phyloP scores from a whole-genome alignment of 2,797 vertebrate species.

The Erithacus rubecula region DNA sequence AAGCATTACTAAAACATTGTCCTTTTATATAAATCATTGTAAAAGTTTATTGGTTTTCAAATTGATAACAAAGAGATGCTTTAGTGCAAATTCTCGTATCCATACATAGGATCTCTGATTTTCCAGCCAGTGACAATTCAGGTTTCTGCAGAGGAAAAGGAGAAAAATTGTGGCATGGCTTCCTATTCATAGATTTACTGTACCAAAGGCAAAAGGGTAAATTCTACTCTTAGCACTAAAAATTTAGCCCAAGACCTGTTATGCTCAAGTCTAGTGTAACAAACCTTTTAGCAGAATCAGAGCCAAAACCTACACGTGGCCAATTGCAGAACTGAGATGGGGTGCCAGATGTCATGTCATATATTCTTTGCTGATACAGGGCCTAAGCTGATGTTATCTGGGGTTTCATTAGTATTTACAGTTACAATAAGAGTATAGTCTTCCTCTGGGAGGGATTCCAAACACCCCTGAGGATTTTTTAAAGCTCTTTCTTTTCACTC shows the following conservation, averaged over 20 bases:
- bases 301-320: background rate
- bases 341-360: background rate
- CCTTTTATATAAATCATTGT: background rate
- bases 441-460: background rate
- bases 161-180: background rate
- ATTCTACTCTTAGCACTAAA: background rate
- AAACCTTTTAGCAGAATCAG: background rate
- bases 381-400: background rate
- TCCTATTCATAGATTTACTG: background rate
- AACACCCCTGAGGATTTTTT: background rate
- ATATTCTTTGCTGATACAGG: background rate
- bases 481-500: background rate
- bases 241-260: background rate
- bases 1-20: background rate
- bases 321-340: background rate
- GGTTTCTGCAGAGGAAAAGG: background rate
- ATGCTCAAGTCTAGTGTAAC: background rate
- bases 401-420: background rate
- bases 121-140: background rate
- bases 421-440: background rate
- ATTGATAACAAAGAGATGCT: background rate
- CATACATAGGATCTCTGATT: background rate
- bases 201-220: background rate
- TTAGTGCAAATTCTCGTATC: background rate
- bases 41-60: background rate